These are phyloP conservation scores for Metalampra italica DNA, from an alignment of 2,888 invertebrate species.

Conservation along the genomic window DNA sequence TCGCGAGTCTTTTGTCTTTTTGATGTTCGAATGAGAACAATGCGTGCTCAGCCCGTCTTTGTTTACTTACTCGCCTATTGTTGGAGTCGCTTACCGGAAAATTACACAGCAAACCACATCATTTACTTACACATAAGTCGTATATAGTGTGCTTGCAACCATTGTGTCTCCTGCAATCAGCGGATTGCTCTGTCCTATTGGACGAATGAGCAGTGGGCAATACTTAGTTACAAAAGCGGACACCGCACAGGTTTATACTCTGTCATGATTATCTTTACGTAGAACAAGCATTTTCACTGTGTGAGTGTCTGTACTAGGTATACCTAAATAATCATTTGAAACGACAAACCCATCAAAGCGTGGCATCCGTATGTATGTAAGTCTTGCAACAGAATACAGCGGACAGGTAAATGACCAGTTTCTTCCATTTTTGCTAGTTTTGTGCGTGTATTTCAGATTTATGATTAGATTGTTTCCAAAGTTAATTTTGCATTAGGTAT, in stretches of 20 bases:
- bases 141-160: constrained; percentile 20
- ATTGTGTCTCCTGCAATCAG: constrained; percentile 24
- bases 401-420: constrained; percentile 11
- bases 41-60: constrained; percentile 46
- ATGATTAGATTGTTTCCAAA: too few relatives aligned
- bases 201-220: constrained; percentile 14
- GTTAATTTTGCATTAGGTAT: too few relatives aligned
- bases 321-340: constrained; percentile 45
- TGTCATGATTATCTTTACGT: too few relatives aligned
- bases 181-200: constrained; percentile 20
- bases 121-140: constrained; percentile 27
- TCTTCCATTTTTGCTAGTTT: too few relatives aligned
- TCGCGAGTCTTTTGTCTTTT: constrained; percentile 41
- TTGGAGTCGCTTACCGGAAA: constrained; percentile 64
- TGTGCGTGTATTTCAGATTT: too few relatives aligned
- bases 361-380: constrained; percentile 33
- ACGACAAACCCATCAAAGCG: constrained; percentile 52
- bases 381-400: not conserved
- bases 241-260: not conserved
- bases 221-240: constrained; percentile 1
- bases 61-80: constrained; percentile 56
- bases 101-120: constrained; percentile 53
- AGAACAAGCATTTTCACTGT: constrained; percentile 4
- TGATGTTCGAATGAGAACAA: constrained; percentile 52
- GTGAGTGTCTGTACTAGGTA: not conserved